Evolutionary conservation across 1,140 invertebrate species (phyloP), one percentile per base, ranked within the genome.

Genomic region (Lordiphosa stackelbergi): DNA sequence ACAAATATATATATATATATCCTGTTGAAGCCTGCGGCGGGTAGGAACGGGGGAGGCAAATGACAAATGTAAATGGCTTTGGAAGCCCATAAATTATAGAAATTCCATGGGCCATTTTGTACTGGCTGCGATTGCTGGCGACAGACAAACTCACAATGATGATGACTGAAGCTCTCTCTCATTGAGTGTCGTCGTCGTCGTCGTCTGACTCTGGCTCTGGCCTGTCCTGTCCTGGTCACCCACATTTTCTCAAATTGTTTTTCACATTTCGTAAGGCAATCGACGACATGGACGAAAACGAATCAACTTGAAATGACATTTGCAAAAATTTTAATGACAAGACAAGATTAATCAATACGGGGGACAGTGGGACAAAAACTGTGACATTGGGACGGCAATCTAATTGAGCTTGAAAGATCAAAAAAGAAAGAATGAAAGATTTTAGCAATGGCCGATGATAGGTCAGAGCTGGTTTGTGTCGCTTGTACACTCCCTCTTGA

Each of bases 281-380:
- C 45, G 42, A 47, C 35, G 55, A 48, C 31, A 60, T 38, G 13
- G 37, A 40, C 16, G n/a, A 43, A n/a, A 47, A 42, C 52, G 49
- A 64, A 58, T 65, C 61, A 73, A 73, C 54, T 63, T 72, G 54
- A 69, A 74, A 69, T 74, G 71, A 70, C 61, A 75, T 75, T 75
- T 70, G 72, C 72, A 74, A 74, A 75, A 74, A 75, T 75, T 75
- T 75, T 75, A 73, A 74, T 72, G 70, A 74, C 70, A 73, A 57
- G 70, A 73, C 53, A 69, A 73, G 70, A 74, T 74, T 74, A 74
- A 74, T 74, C 66, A 74, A 74, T 74, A 75, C 56, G 53, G 70
- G 42, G 42, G 42, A 49, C 53, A 55, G 46, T 42, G 37, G 31
- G 51, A 66, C 47, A 55, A 36, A 47, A 7, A 36, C 6, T 13